Evolutionary conservation across 1,140 invertebrate species (phyloP), one percentile per base, ranked within the genome.

Genomic region (Zaprionus camerounensis): DNA sequence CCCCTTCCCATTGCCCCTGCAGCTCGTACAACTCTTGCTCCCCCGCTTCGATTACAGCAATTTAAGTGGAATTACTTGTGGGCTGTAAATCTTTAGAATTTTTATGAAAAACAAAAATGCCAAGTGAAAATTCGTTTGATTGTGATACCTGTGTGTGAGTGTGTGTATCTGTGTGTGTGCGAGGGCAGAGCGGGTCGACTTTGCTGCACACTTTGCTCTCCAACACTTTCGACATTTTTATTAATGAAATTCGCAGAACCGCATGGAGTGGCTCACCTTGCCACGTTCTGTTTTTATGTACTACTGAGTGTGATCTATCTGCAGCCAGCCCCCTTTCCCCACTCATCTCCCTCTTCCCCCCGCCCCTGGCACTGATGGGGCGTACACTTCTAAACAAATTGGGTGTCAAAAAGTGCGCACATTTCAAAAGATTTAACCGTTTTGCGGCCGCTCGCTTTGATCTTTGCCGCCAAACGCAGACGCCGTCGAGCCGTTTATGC

Each of bases 381-480:
- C 65, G 72, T 78, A 74, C 82, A 83, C 87, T 91, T 91, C 87
- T 91, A 91, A 91, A 91, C 86, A 91, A 91, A 91, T 91, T 91
- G 86, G 86, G 86, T 91, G 86, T 91, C 86, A 91, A 91, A 91
- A 91, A 91, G 86, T 91, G 86, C 86, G 86, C 86, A 88, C 84
- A 86, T 91, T 91, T 91, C 87, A 91, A 91, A 91, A 91, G 86
- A 91, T 85, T 88, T 90, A 88, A 88, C 85, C 85, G 79, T 85
- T 88, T 88, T 90, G 85, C 84, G 70, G 71, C 56, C 55, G 71
- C 53, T 56, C 41, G 49, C 83, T 88, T 88, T 88, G 85, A 88
- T 88, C 85, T 88, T 46, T 56, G 76, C 85, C 71, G 66, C 36
- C 81, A 71, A 73, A 73, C 70, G 80, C 84, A 74, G 80, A 87